Evolutionary conservation across 2,888 invertebrate species (phyloP), one percentile per base, ranked within the genome.

Genomic region (Sipunculus nudus): DNA sequence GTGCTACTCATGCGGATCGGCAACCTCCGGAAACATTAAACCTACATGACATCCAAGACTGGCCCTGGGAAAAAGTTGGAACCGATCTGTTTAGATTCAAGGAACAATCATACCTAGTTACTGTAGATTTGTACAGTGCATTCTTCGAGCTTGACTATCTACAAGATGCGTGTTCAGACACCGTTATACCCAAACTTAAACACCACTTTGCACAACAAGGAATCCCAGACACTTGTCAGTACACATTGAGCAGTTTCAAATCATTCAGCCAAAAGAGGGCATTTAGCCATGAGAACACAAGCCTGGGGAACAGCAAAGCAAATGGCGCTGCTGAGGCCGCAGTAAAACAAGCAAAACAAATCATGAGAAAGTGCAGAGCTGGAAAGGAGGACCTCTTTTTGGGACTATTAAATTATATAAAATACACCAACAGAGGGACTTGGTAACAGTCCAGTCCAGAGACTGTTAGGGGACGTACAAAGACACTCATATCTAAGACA

Each of bases 271-370:
- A 56, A 13, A 35, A 57, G 6, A 68, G 61, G 64, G 53, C 62
- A 39, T 67, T 73, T 49, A 21, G 38, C 8, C 68, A 68, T 57
- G 25, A 52, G 6, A 67, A 65, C 13, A 59, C 59, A 8, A 59
- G 60, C 19, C 69, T 67, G 0, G 40, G 48, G 6, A 61, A 67
- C 41, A 57, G 59, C 13, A 54, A 65, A 23, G 46, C 56, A 13
- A 73, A 72, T 50, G 70, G 72, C 8, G 52, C 63, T 8, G 68
- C 63, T 1, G 72, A 72, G 38, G 52, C 43, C 16, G 62, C 58
- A 10, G 72, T 73, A 0, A 64, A 67, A 47, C 68, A 48, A 1
- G 50, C 55, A 0, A 74, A 71, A 43, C 40, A 28, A n/a, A 28
- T 71, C 1, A 43, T 71, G 19, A 53, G n/a, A 10, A 69, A 66